Evolutionary conservation across 1,140 invertebrate species (phyloP).

Genomic region (Lethrus apterus): DNA sequence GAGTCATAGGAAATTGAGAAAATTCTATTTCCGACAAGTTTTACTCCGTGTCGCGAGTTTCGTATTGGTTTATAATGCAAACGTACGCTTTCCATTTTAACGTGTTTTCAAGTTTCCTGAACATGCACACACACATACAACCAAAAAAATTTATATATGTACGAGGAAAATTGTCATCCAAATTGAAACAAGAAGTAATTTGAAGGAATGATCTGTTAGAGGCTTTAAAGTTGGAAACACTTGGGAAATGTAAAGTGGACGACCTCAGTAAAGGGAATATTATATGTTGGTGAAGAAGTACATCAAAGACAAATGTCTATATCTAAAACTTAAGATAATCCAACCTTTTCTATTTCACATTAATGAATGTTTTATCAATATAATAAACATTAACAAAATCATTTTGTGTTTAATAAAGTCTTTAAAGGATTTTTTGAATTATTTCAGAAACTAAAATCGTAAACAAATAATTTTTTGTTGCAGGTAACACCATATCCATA

Average conservation of each 20-base stretch:
- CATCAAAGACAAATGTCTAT: constrained; percentile 31
- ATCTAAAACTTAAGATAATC: constrained; percentile 19
- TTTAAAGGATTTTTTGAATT: too few relatives aligned
- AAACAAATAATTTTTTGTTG: constrained; percentile 19
- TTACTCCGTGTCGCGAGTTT: constrained; percentile 18
- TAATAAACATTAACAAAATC: too few relatives aligned
- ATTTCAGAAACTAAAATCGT: too few relatives aligned
- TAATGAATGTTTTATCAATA: too few relatives aligned
- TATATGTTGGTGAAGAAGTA: constrained; percentile 23
- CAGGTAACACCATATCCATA: constrained; percentile 19
- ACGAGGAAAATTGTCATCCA: constrained; percentile 1
- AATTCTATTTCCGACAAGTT: constrained; percentile 38
- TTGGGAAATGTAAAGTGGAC: constrained; percentile 22
- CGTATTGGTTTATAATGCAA: constrained; percentile 1
- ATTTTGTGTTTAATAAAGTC: too few relatives aligned
- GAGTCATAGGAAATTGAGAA: constrained; percentile 37
- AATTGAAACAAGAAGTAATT: constrained; percentile 15
- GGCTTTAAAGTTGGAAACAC: constrained; percentile 13
- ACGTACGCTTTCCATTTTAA: constrained; percentile 1
- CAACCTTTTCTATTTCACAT: too few relatives aligned
- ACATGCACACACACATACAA: constrained; percentile 1
- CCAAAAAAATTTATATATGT: constrained; percentile 12
- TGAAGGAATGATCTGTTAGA: constrained; percentile 4
- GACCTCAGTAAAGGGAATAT: constrained; percentile 26
- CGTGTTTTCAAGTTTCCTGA: background rate